Evolutionary conservation across 1,140 invertebrate genomes (phyloP), one percentile per base, ranked within the genome.

Genomic region (Batillaria attramentaria): DNA sequence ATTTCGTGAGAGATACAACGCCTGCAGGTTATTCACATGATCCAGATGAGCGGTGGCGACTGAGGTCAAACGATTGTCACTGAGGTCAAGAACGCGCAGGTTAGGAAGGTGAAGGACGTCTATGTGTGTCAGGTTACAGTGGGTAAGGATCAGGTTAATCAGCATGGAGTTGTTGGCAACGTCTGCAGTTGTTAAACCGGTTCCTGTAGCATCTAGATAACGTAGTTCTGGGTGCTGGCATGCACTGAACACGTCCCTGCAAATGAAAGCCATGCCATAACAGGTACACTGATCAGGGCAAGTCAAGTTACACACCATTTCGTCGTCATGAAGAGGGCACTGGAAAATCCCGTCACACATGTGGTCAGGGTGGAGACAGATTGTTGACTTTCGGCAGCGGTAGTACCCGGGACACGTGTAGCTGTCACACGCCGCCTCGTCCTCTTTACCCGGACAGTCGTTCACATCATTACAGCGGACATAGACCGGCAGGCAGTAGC

Each of bases 291-390:
- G 46, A 16, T 74, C 13, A 20, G 78, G 78, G 35, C 72, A 79
- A 16, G 72, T 79, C 24, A 75, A n/a, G 65, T 75, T 24, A 41
- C 78, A 79, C 37, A 74, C n/a, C 28, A 75, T 57, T 37, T 79
- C 78, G 35, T 79, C 78, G 37, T 79, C 78, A 39, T 79, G 65
- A 1, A 74, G 10, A 1, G 78, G 78, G 42, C 78, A 79, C 42
- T 79, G 78, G 68, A 60, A 57, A 13, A 43, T 24, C 31, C 75
- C 75, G 60, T 81, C 79, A 66, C 79, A 81, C 5, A 81, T 5
- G 66, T 75, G 54, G 8, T 41, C 6, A n/a, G 24, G 33, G 37
- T 75, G 73, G 39, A 75, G 54, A 28, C 73, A 75, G 31, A 75
- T 31, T n/a, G n/a, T n/a, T n/a, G n/a, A n/a, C n/a, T n/a, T n/a